Base-by-base conservation (phyloP, 2,888 invertebrate genomes). In the Dicranocentrus wangi region DNA sequence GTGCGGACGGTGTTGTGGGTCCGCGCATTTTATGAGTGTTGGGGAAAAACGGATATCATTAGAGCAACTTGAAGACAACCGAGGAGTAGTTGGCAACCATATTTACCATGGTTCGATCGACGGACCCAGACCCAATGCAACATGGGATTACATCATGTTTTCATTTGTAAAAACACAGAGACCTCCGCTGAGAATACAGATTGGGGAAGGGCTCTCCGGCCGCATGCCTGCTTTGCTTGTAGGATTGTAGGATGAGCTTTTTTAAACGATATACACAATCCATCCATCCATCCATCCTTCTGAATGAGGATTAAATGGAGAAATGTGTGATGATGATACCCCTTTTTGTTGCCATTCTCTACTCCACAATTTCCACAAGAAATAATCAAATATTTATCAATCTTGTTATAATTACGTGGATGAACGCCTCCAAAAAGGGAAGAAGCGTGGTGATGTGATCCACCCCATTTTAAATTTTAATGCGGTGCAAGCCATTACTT, bases 21-120 rank as follows among this genome's bases (percentile, higher is more conserved):
- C 47, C 17, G 61, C 23, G 43, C 58, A 79, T 55, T 65, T 79
- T 73, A 73, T 68, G 80, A 80, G 80, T 51, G n/a, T 68, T 19
- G 10, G 61, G 66, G 58, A 28, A 28, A 21, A 55, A 27, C 55
- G 55, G 53, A 55, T 61, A 63, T 63, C 21, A 53, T 42, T 69
- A n/a, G n/a, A 43, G 7, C 53, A 53, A 15, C 8, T 21, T 21
- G n/a, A 53, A 21, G 53, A 47, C n/a, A n/a, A 8, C 7, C 13
- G 13, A 39, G 39, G 39, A n/a, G n/a, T n/a, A n/a, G n/a, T n/a
- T n/a, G n/a, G n/a, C n/a, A n/a, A n/a, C n/a, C n/a, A n/a, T 60
- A 43, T 42, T 39, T 58, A 27, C 43, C 17, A 61, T 61, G 1
- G 27, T 61, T n/a, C 32, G 58, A 27, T 58, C n/a, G n/a, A n/a